Percentiles rank a stretch among this genome's conserved stretches.
These are phyloP conservation scores for Pilophorus perplexus DNA, from an alignment of 2,888 invertebrate species.

Conservation along the genomic window DNA sequence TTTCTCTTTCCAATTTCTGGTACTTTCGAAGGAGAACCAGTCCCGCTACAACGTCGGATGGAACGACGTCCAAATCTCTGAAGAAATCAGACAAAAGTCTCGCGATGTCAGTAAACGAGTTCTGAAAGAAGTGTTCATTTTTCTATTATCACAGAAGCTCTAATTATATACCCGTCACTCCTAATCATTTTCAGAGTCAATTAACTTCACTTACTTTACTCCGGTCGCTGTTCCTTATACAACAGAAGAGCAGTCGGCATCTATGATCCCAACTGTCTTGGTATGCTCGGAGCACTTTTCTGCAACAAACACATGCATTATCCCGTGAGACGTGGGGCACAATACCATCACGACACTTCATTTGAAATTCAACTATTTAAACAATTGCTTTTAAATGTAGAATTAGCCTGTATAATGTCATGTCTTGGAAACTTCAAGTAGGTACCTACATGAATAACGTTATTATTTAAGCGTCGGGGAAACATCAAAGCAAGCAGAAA, in stretches of 20 bases:
- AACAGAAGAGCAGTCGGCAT: slow-evolving; percentile 77
- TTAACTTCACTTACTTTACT: slow-evolving; percentile 57
- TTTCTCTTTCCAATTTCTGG: slow-evolving; percentile 73
- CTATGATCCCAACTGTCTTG: slow-evolving; percentile 85
- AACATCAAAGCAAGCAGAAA: too few species aligned
- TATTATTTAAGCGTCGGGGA: too few species aligned
- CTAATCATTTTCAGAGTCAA: neutral
- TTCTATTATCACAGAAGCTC: neutral
- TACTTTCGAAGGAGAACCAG: slow-evolving; percentile 74
- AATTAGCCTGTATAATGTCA: too few species aligned
- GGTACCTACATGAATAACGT: too few species aligned
- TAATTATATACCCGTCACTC: neutral
- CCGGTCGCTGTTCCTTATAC: slow-evolving; percentile 73
- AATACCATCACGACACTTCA: too few species aligned
- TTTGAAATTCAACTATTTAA: too few species aligned
- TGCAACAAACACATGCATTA: too few species aligned
- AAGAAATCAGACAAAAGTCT: slow-evolving; percentile 81
- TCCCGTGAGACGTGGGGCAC: too few species aligned
- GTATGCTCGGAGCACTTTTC: slow-evolving; percentile 81
- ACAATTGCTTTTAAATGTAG: too few species aligned
- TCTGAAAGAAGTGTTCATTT: slow-evolving; percentile 55
- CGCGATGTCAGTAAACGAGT: slow-evolving; percentile 82
- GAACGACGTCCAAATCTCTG: slow-evolving; percentile 82
- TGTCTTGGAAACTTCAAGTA: too few species aligned
- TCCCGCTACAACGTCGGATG: slow-evolving; percentile 82